Evolutionary conservation across 92 coral and sea anemone genomes (phyloP).

Genomic region (Nematostella vectensis): DNA sequence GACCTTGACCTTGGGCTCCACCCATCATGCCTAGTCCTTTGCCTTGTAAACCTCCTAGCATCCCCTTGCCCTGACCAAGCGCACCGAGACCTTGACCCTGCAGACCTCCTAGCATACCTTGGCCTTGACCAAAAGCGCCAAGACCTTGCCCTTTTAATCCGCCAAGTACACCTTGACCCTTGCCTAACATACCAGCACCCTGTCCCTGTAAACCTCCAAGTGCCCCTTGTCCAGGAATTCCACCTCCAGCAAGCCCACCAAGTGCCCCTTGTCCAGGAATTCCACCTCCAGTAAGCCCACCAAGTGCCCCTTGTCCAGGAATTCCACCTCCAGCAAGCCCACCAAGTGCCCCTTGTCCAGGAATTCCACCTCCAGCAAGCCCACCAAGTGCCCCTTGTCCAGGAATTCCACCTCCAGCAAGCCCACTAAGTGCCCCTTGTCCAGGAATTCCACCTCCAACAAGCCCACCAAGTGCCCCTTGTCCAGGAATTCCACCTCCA

Average conservation of each 20-base stretch:
- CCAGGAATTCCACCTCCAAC: constrained; percentile 33
- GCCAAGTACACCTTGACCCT: constrained; percentile 37
- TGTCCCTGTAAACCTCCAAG: constrained; percentile 43
- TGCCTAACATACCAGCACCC: constrained; percentile 44
- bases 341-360: constrained; percentile 23
- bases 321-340: constrained; percentile 33
- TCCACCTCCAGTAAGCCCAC: constrained; percentile 4
- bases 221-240: constrained; percentile 12
- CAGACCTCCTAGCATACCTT: constrained; percentile 45
- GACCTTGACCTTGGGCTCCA: constrained; percentile 49
- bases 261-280: constrained; percentile 35
- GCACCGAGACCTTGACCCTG: constrained; percentile 40
- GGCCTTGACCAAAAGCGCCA: constrained; percentile 56
- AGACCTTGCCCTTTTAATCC: constrained; percentile 26
- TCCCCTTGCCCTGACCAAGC: constrained; percentile 66
- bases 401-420: constrained; percentile 40
- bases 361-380: constrained; percentile 48
- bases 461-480: constrained; percentile 8
- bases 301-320: constrained; percentile 21
- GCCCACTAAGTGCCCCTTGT: constrained; percentile 28
- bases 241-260: constrained; percentile 32
- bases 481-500: constrained; percentile 11
- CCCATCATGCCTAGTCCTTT: constrained; percentile 41
- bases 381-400: constrained; percentile 31
- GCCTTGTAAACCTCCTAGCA: constrained; percentile 57